Evolutionary conservation across 2,888 invertebrate genomes (phyloP), one percentile per base, ranked within the genome.

Genomic region (Brassicogethes aeneus): DNA sequence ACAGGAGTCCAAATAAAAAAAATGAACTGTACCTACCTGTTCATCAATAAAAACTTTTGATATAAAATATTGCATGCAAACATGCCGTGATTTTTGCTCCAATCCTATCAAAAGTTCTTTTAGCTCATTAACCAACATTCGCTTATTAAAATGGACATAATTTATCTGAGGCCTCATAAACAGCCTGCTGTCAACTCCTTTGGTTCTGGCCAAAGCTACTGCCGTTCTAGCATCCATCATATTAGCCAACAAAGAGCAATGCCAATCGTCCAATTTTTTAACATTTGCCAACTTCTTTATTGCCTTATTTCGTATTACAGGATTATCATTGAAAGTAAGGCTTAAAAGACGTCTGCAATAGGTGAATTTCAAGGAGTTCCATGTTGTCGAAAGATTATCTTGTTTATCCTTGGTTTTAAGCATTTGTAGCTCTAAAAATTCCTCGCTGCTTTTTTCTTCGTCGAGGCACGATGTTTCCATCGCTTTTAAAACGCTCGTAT

Each of bases 211-310:
- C 37, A 93, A 70, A 2, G 82, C 78, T 1, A 89, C 78, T 2
- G 87, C 83, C 0, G 88, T 88, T 50, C 76, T 72, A 34, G 78
- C 75, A 68, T 89, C 85, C 52, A 86, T 75, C 48, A 84, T 81
- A 67, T 89, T 87, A 3, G 91, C 86, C 44, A 92, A 72, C 55
- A 84, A 80, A 38, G 61, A 57, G 50, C 56, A 67, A 47, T 69
- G 67, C 65, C 66, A 68, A 40, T 60, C 50, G 36, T 64, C 60
- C 33, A 84, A 72, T 56, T 79, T 75, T 59, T 78, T 80, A 48
- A 85, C 75, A 17, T 73, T 71, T 1, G 80, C 78, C 12, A 87
- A 67, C 44, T 78, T 76, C 37, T 76, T 71, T 0, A 85, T 66
- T 1, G 86, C 85, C 54, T 77, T 75, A 36, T 75, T 69, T 64